Conservation (phyloP, 1,140 invertebrate genomes). For the Papilio machaon region DNA sequence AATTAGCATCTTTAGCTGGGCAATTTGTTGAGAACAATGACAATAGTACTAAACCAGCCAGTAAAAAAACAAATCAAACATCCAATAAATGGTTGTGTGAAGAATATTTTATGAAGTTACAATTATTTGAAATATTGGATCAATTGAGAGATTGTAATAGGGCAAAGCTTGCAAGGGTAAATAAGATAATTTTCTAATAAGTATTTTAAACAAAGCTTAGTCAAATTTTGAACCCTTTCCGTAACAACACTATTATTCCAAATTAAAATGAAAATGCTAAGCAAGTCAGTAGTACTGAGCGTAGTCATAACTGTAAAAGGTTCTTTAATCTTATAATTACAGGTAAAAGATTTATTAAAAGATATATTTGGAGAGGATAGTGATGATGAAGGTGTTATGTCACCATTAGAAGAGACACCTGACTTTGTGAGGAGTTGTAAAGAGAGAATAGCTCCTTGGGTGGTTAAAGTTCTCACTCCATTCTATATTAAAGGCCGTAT, state of each 20-base stretch:
- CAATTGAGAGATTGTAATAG: conserved; percentile 72
- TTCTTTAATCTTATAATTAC: conserved; percentile 44
- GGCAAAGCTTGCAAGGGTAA: conserved; percentile 66
- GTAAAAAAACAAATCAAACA: conserved; percentile 50
- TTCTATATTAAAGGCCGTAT: conserved; percentile 73
- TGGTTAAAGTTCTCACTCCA: conserved; percentile 70
- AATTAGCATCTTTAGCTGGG: conserved; percentile 60
- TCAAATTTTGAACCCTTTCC: too few relatives aligned
- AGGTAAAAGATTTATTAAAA: conserved; percentile 70
- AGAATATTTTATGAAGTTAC: conserved; percentile 74
- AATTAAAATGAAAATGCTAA: too few relatives aligned
- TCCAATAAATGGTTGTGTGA: conserved; percentile 76
- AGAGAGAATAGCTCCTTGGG: conserved; percentile 76
- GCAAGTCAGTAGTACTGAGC: too few relatives aligned
- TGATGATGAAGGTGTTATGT: conserved; percentile 76
- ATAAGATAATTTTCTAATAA: neutral
- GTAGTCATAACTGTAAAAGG: too few relatives aligned
- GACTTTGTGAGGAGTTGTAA: conserved; percentile 76
- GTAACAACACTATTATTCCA: too few relatives aligned
- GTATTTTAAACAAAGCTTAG: too few relatives aligned
- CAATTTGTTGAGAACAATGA: conserved; percentile 56
- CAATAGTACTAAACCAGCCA: conserved; percentile 44
- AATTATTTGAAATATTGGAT: conserved; percentile 70
- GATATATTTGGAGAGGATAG: conserved; percentile 76
- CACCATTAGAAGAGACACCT: conserved; percentile 70